Evolutionary conservation across 2,113 vertebrate species (phyloP), one percentile per base, ranked within the genome.

Genomic region (Labeo catla): DNA sequence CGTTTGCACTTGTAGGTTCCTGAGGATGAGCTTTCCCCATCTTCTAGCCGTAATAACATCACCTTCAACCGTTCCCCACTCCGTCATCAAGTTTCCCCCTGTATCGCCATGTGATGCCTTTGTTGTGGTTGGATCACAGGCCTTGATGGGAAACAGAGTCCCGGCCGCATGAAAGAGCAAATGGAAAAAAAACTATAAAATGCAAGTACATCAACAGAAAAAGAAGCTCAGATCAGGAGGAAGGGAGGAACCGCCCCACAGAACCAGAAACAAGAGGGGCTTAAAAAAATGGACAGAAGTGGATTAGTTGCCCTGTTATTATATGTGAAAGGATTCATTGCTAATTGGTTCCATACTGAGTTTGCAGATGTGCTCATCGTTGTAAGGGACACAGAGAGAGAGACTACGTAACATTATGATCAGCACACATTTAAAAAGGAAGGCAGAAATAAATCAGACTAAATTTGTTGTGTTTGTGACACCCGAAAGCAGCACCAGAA

Each of bases 331-430:
- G 91, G 93, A 91, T 94, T 91, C 90, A 36, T 77, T 82, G 89
- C 90, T 95, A 94, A 95, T 95, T 91, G 92, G 87, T 95, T 94
- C 93, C 94, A 95, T 87, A 93, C 92, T 94, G 91, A 83, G 86
- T 89, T 89, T 92, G 89, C 87, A 92, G 91, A 92, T 91, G 89
- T 63, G 83, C 89, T 91, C 83, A 90, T 86, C 87, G 89, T 83
- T 57, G 36, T 54, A 63, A 68, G 9, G 86, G 68, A 81, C 34
- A 34, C 28, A 28, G 28, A 28, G 28, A 68, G 72, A 63, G 76
- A 66, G 21, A n/a, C 63, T 45, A 15, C 49, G 7, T 16, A n/a
- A 49, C 7, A 47, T 9, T 61, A 49, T 72, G n/a, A 86, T n/a
- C 72, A 23, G n/a, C 12, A 50, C 66, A 73, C 28, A n/a, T 15